These are phyloP conservation scores for Mobula hypostoma DNA, from an alignment of 2,113 vertebrate species.

Conservation along the genomic window DNA sequence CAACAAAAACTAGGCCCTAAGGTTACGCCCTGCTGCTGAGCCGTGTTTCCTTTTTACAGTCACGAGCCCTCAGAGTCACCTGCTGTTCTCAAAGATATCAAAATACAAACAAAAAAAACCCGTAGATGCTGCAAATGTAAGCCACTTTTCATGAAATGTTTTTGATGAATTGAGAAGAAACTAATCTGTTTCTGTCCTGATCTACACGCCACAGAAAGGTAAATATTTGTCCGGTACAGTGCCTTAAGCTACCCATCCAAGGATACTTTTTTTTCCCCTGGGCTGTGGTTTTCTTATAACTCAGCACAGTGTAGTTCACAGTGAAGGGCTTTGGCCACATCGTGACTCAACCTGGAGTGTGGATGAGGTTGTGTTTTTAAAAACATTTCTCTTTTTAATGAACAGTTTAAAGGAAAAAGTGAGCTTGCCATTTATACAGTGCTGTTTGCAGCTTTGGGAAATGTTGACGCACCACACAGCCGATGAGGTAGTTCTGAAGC, in stretches of 20 bases:
- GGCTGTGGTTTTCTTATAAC: conserved; percentile 7
- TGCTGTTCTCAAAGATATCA: background rate
- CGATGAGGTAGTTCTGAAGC: background rate
- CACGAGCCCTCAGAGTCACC: background rate
- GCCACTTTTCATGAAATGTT: background rate
- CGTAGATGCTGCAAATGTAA: background rate
- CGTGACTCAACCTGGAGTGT: background rate
- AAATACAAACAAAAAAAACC: background rate
- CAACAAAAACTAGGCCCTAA: background rate
- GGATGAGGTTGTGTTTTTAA: background rate
- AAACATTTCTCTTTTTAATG: background rate
- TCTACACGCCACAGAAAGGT: background rate
- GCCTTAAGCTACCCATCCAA: background rate
- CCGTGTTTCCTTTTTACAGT: background rate
- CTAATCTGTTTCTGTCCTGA: conserved; percentile 4
- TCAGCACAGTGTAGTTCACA: background rate
- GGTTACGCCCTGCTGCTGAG: background rate
- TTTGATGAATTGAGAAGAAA: background rate
- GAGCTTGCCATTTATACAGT: background rate
- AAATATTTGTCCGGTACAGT: background rate
- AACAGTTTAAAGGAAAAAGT: background rate
- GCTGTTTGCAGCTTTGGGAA: background rate
- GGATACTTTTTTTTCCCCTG: background rate
- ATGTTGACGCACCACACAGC: background rate
- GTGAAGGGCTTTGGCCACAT: background rate